phyloP scores from a whole-genome alignment of 2,888 invertebrate species.

The Eupithecia pulchellata region DNA sequence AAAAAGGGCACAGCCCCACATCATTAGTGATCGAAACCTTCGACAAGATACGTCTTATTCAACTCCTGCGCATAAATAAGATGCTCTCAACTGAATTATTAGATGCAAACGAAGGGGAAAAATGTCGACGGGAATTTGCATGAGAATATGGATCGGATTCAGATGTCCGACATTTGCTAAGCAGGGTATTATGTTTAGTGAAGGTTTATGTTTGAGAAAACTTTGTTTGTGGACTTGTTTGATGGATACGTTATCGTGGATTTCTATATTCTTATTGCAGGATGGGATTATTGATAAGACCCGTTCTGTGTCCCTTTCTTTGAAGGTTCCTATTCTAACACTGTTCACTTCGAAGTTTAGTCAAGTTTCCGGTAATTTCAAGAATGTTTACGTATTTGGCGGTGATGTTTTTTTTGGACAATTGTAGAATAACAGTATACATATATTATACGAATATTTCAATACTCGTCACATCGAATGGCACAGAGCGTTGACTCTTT shows the following conservation, averaged over 20 bases:
- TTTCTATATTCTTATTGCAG: neutral
- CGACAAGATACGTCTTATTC: conserved; percentile 77
- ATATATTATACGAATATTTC: too few species aligned
- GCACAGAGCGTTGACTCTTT: neutral
- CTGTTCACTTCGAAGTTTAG: neutral
- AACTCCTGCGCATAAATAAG: conserved; percentile 71
- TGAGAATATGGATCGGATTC: conserved; percentile 65
- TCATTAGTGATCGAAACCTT: conserved; percentile 77
- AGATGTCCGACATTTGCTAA: conserved; percentile 23
- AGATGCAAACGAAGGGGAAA: conserved; percentile 82
- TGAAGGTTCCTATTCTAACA: neutral
- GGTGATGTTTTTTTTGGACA: neutral
- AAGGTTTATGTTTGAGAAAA: conserved; percentile 11
- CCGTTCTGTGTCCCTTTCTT: neutral
- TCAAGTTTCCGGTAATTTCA: neutral
- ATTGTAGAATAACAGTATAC: neutral
- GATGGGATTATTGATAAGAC: neutral
- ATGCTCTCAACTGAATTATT: conserved; percentile 75
- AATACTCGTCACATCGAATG: neutral
- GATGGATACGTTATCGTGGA: neutral
- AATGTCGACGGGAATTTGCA: conserved; percentile 75
- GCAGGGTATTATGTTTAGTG: conserved; percentile 2
- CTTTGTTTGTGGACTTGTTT: conserved; percentile 14
- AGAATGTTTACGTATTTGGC: neutral
- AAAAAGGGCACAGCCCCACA: conserved; percentile 74